Percentiles rank a stretch among this genome's conserved stretches.
These are phyloP conservation scores for Crocidura indochinensis DNA, from an alignment of 2,797 vertebrate genomes.

Conservation along the genomic window DNA sequence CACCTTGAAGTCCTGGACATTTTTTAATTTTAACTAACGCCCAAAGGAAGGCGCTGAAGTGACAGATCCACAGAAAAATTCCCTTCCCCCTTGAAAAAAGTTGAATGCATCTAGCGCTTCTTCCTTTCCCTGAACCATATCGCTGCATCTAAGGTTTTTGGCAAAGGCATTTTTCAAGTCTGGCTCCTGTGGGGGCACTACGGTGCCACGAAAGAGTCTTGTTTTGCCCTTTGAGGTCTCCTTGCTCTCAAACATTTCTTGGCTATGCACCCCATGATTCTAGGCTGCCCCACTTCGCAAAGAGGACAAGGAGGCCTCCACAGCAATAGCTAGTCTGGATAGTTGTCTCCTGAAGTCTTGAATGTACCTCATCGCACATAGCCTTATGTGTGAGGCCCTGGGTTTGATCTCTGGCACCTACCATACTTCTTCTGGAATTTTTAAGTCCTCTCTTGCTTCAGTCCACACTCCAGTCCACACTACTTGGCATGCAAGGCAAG, in stretches of 20 bases:
- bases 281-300: neutral
- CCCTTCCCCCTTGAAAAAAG: constrained; percentile 8
- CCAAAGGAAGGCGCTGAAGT: neutral
- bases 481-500: too few relatives aligned
- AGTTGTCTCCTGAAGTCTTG: neutral
- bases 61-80: neutral
- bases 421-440: neutral
- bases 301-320: neutral
- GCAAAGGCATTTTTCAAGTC: constrained; percentile 61
- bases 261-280: constrained; percentile 53
- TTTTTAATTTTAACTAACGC: constrained; percentile 20
- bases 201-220: neutral
- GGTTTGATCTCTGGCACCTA: too few relatives aligned
- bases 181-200: constrained; percentile 33
- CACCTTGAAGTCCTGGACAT: neutral
- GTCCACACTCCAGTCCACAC: too few relatives aligned
- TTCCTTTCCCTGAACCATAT: neutral
- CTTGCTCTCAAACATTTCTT: constrained; percentile 22
- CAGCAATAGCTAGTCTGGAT: neutral
- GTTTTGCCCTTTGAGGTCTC: neutral
- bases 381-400: too few relatives aligned
- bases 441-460: neutral
- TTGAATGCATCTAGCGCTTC: neutral
- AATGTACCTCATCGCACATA: too few relatives aligned
- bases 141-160: constrained; percentile 35